Conservation (phyloP, 2,113 vertebrate species). For the Petromus typicus region DNA sequence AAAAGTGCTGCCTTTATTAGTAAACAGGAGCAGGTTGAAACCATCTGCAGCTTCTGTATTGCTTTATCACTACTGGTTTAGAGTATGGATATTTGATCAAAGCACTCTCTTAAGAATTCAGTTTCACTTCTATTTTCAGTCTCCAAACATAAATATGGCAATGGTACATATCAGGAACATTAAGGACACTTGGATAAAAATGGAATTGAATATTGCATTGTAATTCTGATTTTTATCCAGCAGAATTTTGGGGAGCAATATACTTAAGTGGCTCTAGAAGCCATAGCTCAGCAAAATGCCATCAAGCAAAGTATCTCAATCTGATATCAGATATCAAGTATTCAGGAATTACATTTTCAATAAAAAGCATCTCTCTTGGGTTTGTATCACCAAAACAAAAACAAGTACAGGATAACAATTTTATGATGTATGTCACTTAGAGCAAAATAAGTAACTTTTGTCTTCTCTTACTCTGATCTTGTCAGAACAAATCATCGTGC, state of each 20-base stretch:
- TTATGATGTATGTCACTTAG: slow-evolving; percentile 23
- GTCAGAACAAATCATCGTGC: slow-evolving; percentile 5
- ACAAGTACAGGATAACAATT: slow-evolving; percentile 42
- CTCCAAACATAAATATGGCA: slow-evolving; percentile 68
- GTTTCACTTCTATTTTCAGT: slow-evolving; percentile 77
- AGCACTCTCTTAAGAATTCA: slow-evolving; percentile 74
- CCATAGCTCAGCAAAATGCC: neutral
- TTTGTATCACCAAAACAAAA: slow-evolving; percentile 38
- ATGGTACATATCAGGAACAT: slow-evolving; percentile 66
- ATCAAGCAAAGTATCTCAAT: slow-evolving; percentile 66
- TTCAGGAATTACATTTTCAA: slow-evolving; percentile 49
- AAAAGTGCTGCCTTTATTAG: slow-evolving; percentile 81
- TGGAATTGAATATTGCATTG: slow-evolving; percentile 61
- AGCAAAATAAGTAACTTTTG: slow-evolving; percentile 42
- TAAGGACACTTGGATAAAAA: slow-evolving; percentile 71
- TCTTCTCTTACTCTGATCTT: slow-evolving; percentile 60
- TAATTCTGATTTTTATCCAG: slow-evolving; percentile 63
- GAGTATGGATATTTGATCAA: slow-evolving; percentile 80
- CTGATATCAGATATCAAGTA: slow-evolving; percentile 54
- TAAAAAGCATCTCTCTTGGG: slow-evolving; percentile 48
- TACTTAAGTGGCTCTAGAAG: slow-evolving; percentile 73
- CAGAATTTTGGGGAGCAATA: neutral
- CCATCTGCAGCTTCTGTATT: slow-evolving; percentile 62
- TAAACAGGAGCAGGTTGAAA: slow-evolving; percentile 74
- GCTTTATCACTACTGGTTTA: slow-evolving; percentile 74